Base-by-base conservation (phyloP, 2,797 vertebrate species). In the Thamnophis elegans region DNA sequence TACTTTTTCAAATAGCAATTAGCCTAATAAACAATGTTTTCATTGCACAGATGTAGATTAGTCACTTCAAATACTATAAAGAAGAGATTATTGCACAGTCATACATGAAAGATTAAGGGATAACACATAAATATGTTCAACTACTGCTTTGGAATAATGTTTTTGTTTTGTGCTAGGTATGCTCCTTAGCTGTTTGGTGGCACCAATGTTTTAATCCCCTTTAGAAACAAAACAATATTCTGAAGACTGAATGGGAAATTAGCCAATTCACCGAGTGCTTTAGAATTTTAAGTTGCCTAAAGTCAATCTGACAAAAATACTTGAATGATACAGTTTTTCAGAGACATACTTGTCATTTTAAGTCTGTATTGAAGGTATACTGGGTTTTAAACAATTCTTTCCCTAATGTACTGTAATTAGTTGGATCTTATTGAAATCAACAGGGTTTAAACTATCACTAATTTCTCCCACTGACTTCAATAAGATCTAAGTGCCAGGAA, bases 11-110 rank as follows among this genome's bases (percentile, higher is more conserved):
- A 93, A 96, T 95, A 96, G 94, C 95, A 96, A 95, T 97, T 97
- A 96, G 95, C 96, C 94, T 97, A 96, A 96, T 97, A 96, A 97
- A 95, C 92, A 95, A 96, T 95, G 95, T 97, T 97, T 96, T 95
- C 94, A 95, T 96, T 96, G 94, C 95, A 96, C 90, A 1, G 93
- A 92, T 95, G 95, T 92, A 96, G 95, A 96, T 96, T 96, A 96
- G 94, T 95, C 95, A 96, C 96, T 96, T 97, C 94, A 97, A 96
- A 97, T 95, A 96, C 95, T 96, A 96, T 94, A 96, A 96, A 96
- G 95, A 94, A 97, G 96, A 96, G 94, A 96, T 94, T 96, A 88
- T 94, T 95, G 94, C 91, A 91, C 65, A 90, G 92, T 51, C 89
- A 47, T 73, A 93, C 94, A 55, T 95, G 92, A 91, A 58, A 28